phyloP scores from a whole-genome alignment of 2,888 invertebrate species.

The Pammene fasciana region DNA sequence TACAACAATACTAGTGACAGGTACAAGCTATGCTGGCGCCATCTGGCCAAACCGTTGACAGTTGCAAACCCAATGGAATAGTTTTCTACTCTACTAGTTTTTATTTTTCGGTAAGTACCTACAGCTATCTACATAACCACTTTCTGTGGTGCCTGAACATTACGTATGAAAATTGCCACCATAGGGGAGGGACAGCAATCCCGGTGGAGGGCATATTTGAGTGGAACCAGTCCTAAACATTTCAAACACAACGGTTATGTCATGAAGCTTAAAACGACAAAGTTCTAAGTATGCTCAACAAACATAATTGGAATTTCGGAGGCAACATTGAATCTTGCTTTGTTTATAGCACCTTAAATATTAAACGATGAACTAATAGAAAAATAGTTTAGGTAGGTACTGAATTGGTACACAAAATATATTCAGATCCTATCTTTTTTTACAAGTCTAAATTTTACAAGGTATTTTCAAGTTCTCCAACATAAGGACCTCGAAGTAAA shows the following conservation, averaged over 20 bases:
- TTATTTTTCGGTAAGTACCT: not conserved
- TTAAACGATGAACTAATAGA: conserved; percentile 3
- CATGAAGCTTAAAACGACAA: too few species aligned
- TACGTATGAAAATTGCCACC: conserved; percentile 19
- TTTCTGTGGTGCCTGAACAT: conserved; percentile 1
- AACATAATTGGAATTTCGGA: not conserved
- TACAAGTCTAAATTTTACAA: too few species aligned
- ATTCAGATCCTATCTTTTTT: too few species aligned
- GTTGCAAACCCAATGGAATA: too few species aligned
- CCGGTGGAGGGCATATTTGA: conserved; percentile 21
- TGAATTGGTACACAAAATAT: not conserved
- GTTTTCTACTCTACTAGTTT: not conserved
- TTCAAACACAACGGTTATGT: too few species aligned
- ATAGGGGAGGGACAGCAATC: conserved; percentile 15
- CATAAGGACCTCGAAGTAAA: too few species aligned
- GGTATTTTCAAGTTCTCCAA: too few species aligned
- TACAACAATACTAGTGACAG: too few species aligned
- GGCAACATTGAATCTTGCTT: conserved; percentile 9
- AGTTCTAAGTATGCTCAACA: not conserved
- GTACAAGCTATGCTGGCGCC: too few species aligned
- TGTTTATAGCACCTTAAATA: conserved; percentile 25
- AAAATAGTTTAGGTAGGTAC: not conserved
- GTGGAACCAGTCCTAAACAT: not conserved
- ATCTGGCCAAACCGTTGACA: too few species aligned
- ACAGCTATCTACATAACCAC: not conserved